Evolutionary conservation across 2,113 vertebrate species (phyloP), one percentile per base, ranked within the genome.

Genomic region (Jaculus jaculus): DNA sequence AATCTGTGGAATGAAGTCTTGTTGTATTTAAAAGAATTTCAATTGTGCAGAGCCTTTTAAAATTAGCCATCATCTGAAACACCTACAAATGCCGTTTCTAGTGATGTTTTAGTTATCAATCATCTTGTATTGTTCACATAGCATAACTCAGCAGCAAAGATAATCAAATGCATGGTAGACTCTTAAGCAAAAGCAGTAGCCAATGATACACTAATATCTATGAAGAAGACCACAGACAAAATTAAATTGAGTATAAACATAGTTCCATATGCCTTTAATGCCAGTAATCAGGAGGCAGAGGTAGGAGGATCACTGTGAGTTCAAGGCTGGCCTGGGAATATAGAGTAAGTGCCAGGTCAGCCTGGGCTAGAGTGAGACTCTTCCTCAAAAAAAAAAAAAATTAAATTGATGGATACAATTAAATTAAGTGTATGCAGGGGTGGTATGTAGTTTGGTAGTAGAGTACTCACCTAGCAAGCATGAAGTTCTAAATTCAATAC

Each of bases 201-300:
- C 98, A 58, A 99, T 98, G 98, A 98, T 99, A 95, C 99, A 12
- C 20, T 79, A 85, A 99, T 96, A 99, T 99, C 89, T 99, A 98
- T 97, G 99, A 98, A 99, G 99, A 99, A 97, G 99, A 98, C 94
- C 99, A 99, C 91, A 99, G 98, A 2, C 98, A 99, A 98, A 99
- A 99, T 95, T 98, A 99, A 98, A 96, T 99, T 98, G 71, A 98
- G 98, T 87, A 47, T 8, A 47, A 8, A 8, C 42, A 47, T 47
- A 8, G 42, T 47, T 5, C 8, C 8, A 8, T 8, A 47, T 8
- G 42, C 42, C 42, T 47, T 47, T 47, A 47, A 47, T 47, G 5
- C 42, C 42, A 47, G 42, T 8, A 47, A 5, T 47, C 42, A 47
- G 5, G 42, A 47, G 42, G 42, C 42, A 47, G 42, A 47, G 42